Conservation (phyloP, 2,797 vertebrate species). For the Squalus acanthias region DNA sequence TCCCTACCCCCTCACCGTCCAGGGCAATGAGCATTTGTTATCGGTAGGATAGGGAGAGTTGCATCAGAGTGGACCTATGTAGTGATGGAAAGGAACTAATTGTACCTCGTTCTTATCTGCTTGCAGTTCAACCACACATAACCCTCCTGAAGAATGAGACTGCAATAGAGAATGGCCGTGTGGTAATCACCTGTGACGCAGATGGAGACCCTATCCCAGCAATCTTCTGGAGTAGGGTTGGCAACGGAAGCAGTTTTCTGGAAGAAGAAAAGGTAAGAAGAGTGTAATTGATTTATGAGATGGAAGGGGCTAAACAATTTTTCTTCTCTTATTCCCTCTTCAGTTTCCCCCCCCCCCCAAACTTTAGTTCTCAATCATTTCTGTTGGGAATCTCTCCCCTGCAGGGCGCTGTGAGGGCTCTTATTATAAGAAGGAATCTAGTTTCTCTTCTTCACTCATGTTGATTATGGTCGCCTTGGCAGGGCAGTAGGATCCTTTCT, state of each 20-base stretch:
- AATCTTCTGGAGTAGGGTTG: slow-evolving; percentile 88
- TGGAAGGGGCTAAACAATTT: background rate
- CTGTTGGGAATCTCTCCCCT: background rate
- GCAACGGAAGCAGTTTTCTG: slow-evolving; percentile 74
- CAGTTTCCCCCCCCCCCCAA: background rate
- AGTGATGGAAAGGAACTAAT: background rate
- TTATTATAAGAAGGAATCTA: background rate
- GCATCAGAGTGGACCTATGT: background rate
- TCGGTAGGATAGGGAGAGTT: background rate
- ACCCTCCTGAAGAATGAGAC: slow-evolving; percentile 91
- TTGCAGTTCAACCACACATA: slow-evolving; percentile 94
- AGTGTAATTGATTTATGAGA: background rate
- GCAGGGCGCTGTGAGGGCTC: background rate
- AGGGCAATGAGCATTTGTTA: background rate
- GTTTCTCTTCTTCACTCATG: background rate
- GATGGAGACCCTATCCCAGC: slow-evolving; percentile 90
- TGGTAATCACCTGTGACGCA: slow-evolving; percentile 84
- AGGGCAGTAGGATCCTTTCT: background rate
- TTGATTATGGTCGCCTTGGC: background rate
- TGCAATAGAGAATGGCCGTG: slow-evolving; percentile 80
- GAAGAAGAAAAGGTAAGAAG: slow-evolving; percentile 83
- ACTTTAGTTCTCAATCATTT: background rate
- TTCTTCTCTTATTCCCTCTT: background rate
- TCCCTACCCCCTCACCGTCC: background rate
- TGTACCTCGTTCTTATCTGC: slow-evolving; percentile 47